A percentile compares a stretch with the other conserved stretches of the same genome.
Conservation (phyloP, 37 sponge, comb jelly and placozoan species). For the Mnemiopsis leidyi region DNA sequence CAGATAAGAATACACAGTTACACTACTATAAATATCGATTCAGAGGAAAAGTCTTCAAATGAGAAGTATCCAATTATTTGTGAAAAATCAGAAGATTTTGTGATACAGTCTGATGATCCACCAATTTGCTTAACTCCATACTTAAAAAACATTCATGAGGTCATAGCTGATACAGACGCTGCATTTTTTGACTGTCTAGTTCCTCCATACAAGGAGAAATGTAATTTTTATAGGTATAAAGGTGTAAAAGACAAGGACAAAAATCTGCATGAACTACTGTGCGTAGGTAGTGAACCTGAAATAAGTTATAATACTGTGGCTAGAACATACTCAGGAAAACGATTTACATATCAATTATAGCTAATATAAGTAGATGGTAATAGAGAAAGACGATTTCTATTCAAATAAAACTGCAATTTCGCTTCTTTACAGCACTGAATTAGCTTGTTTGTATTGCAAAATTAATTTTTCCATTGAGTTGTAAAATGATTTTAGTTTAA, state of each 20-base stretch:
- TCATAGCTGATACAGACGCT: background rate
- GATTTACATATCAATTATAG: background rate
- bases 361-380: too few relatives aligned
- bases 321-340: background rate
- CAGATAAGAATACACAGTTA: background rate
- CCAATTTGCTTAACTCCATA: background rate
- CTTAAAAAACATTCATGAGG: conserved; percentile 17
- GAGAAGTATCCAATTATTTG: background rate
- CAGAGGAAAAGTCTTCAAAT: background rate
- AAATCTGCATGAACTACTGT: background rate
- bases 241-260: background rate
- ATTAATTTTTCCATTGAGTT: too few relatives aligned
- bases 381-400: too few relatives aligned
- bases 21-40: background rate
- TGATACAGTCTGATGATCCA: background rate
- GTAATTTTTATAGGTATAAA: background rate
- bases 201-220: conserved; percentile 1
- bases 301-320: background rate
- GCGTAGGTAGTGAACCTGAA: background rate
- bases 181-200: conserved; percentile 2
- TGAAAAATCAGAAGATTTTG: background rate
- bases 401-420: too few relatives aligned
- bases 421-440: too few relatives aligned
- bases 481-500: too few relatives aligned
- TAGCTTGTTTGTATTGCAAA: too few relatives aligned